Conservation (phyloP, 2,113 vertebrate species). For the Prinia subflava region DNA sequence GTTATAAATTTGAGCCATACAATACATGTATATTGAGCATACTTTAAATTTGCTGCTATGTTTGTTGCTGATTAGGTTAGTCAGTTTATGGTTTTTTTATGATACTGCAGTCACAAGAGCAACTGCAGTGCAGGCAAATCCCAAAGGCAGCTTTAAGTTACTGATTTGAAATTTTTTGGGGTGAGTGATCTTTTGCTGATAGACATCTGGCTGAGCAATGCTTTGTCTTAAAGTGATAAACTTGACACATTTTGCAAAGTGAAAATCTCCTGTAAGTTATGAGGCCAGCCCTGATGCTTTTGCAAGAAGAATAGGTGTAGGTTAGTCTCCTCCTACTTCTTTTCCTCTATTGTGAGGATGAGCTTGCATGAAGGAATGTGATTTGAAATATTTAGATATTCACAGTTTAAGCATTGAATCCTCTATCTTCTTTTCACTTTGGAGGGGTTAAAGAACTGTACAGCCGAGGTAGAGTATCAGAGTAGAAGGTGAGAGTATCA, state of each 20-base stretch:
- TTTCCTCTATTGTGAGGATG: not conserved
- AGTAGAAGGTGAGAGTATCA: not conserved
- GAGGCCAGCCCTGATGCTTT: not conserved
- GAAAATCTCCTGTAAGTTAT: not conserved
- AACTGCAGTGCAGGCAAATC: conserved; percentile 8
- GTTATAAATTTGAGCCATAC: not conserved
- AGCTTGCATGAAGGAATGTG: not conserved
- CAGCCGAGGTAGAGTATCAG: not conserved
- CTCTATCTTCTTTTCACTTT: not conserved
- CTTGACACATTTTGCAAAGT: not conserved
- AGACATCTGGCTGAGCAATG: not conserved
- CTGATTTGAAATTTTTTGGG: not conserved
- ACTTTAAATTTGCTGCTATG: not conserved
- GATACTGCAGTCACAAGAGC: not conserved
- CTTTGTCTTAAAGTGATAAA: not conserved
- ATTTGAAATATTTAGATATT: not conserved
- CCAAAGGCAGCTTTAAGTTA: not conserved
- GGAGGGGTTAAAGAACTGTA: not conserved
- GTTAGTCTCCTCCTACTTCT: not conserved
- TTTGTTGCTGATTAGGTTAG: not conserved
- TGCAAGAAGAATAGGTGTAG: not conserved
- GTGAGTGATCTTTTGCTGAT: not conserved
- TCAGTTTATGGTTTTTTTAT: not conserved
- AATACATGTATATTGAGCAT: not conserved
- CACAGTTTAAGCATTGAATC: not conserved